phyloP scores from a whole-genome alignment of 2,888 invertebrate species.

The Platycheirus albimanus region DNA sequence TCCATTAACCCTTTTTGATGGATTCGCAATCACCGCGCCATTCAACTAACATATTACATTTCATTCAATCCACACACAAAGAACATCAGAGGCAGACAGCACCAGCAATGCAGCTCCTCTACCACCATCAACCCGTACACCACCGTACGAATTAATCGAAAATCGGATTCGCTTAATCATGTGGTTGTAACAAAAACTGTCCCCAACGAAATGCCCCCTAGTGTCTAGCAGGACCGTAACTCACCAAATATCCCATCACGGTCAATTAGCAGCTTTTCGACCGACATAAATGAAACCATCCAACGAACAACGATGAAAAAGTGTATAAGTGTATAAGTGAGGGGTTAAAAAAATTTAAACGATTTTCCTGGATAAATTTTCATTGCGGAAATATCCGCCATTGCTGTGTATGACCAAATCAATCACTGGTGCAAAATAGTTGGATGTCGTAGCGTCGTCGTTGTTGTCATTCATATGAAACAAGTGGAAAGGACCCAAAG shows the following conservation, averaged over 20 bases:
- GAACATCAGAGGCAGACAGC: background rate
- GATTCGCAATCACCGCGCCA: slow-evolving; percentile 16
- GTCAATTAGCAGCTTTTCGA: slow-evolving; percentile 9
- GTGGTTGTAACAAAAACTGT: background rate
- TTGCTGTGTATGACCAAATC: slow-evolving; percentile 1
- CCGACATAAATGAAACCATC: background rate
- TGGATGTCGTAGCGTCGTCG: background rate
- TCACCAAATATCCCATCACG: background rate
- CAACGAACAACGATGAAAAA: slow-evolving; percentile 10
- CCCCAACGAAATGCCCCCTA: no score
- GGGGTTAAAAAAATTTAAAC: background rate
- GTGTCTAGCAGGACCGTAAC: background rate
- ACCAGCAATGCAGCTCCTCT: background rate
- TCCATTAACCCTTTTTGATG: background rate
- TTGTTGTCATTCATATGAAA: background rate
- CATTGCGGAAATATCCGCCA: background rate
- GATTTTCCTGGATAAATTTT: slow-evolving; percentile 1
- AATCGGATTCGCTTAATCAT: slow-evolving; percentile 3
- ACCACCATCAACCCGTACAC: background rate
- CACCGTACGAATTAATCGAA: slow-evolving; percentile 3
- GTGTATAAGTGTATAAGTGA: no score
- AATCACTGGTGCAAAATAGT: background rate
- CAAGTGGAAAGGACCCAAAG: background rate
- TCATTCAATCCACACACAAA: background rate
- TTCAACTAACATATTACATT: slow-evolving; percentile 4